Evolutionary conservation across 2,113 vertebrate genomes (phyloP), one percentile per base, ranked within the genome.

Genomic region (Thalassoma bifasciatum): DNA sequence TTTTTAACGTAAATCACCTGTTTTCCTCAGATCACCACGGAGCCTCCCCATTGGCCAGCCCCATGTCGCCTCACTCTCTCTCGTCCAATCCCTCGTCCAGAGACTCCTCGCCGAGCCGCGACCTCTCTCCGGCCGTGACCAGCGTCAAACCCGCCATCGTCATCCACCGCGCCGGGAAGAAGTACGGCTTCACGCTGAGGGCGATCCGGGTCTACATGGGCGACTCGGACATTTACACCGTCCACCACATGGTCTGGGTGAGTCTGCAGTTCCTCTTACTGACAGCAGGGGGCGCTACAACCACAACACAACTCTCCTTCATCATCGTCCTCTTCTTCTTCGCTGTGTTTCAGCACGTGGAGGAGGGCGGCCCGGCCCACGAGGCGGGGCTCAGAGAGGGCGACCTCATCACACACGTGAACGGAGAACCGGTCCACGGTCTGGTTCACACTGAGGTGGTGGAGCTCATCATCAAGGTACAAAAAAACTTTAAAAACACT

Each of bases 171-270:
- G 95, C 95, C 19, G 97, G 97, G 11, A 99, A 99, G 93, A 99
- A 99, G 91, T 99, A 99, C 1, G 98, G 98, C 86, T 99, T 99
- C 92, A 99, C 98, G 24, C 94, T 99, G 67, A 89, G 97, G 1
- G 98, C 98, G 83, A 99, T 99, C 90, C 94, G 97, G 0, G 98
- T 99, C 72, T 99, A 99, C 91, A 97, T 99, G 97, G 98, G 98
- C 6, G 97, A 99, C 92, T 94, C 94, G 0, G 96, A 99, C 65
- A 92, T 99, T 94, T 99, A 98, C 93, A 96, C 96, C 2, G 97
- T 99, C 16, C 97, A 99, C 77, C 98, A 99, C 91, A 96, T 99
- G 95, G 97, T 99, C 87, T 99, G 97, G 98, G 98, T 99, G 94
- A 94, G 94, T 87, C 46, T 17, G 40, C 17, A 66, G 21, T 81